Evolutionary conservation across 2,113 vertebrate species (phyloP), one percentile per base, ranked within the genome.

Genomic region (Triplophysa siluroides): DNA sequence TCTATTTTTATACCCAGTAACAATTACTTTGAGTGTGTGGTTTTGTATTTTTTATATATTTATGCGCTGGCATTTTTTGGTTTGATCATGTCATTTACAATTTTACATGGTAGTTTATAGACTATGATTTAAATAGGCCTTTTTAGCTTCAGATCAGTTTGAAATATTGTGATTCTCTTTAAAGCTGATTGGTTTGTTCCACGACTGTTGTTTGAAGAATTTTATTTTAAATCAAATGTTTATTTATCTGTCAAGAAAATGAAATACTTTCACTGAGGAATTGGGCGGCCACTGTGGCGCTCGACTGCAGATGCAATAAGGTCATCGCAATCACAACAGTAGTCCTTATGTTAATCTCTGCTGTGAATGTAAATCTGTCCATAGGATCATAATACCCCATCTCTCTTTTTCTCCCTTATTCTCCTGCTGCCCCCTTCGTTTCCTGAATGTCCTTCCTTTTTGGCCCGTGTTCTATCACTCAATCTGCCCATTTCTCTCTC

Each of bases 401-500:
- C 47, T 38, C 23, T 67, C n/a, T n/a, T 50, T 54, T 75, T 71
- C 65, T 74, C 75, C 62, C 67, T 78, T 24, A n/a, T 38, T 73
- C n/a, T 21, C 67, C n/a, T 6, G n/a, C n/a, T 58, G 54, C 54
- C 19, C 54, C 19, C 2, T 47, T 76, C 66, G 50, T 47, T 62
- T 68, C 43, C 26, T 56, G 19, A 50, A 66, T 62, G 43, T 81
- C 43, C 63, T 67, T 69, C n/a, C 9, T 71, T 85, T 78, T 86
- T 85, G 81, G 75, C 75, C 73, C 78, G 58, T 67, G 61, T 86
- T 87, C 85, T 85, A 41, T 77, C 82, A 70, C 78, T 45, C 23
- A 24, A 74, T 81, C 65, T 41, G 62, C 54, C 45, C 45, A 58
- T 79, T 67, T 70, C 54, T 73, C 61, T 74, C 67, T 66, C 70